Evolutionary conservation across 2,888 invertebrate species (phyloP), one percentile per base, ranked within the genome.

Genomic region (Eudemis profundana): DNA sequence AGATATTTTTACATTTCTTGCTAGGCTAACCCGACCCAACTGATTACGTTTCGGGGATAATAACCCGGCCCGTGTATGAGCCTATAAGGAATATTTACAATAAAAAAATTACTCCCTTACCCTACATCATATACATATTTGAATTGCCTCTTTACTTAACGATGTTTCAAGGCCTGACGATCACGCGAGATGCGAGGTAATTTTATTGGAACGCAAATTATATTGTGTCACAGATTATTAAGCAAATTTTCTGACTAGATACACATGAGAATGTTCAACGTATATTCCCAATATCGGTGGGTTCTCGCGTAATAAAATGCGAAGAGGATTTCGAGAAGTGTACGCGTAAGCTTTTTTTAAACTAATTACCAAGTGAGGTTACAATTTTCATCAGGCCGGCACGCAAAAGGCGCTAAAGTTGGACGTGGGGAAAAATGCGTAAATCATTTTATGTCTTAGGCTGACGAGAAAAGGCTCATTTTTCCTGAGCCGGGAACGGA

Each of bases 1-100:
- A 86, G 87, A 89, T 90, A 92, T 91, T 90, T 90, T 90, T 90
- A 90, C 88, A 89, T 91, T 89, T 87, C 87, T 90, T 85, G 78
- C 82, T 71, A 82, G 84, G 78, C 84, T 87, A 87, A 85, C 87
- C 88, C 90, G 83, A 88, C 89, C 91, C 92, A 84, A 86, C 90
- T 92, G 91, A 91, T 92, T 92, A 89, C 85, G 85, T 86, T 87
- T 79, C 75, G 78, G 84, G 77, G 84, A 89, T 91, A 90, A 91
- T 90, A 90, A 87, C 86, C 85, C 76, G 53, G 69, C 77, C 68
- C 69, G 67, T 68, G 68, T 70, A 65, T 53, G 53, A 60, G 56
- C 47, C 33, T 62, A 62, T 83, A 81, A 83, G 78, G 80, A 83
- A 85, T 84, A 85, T 83, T 84, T 82, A 81, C 83, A 84, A 82